A percentile compares a stretch with the other conserved stretches of the same genome.
Evolutionary conservation across 2,888 invertebrate species (phyloP).

Genomic region (Perdita meconis): DNA sequence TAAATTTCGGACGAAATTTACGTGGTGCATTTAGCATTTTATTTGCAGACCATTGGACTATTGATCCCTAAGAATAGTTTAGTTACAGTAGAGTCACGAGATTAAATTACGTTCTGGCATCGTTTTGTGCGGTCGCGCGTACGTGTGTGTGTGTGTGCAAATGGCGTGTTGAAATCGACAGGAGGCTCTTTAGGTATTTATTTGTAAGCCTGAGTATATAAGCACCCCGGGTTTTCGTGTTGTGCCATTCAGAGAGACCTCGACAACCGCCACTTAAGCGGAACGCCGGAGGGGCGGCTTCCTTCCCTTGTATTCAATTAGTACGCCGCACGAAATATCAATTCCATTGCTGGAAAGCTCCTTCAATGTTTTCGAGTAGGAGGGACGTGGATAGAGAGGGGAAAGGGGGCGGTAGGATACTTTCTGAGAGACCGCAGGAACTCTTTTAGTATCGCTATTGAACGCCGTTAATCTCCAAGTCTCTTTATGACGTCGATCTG

Average conservation of each 20-base stretch:
- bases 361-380: slow-evolving; percentile 59
- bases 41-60: not conserved
- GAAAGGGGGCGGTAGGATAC: slow-evolving; percentile 49
- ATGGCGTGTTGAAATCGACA: slow-evolving; percentile 62
- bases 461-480: slow-evolving; percentile 47
- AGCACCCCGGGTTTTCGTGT: slow-evolving; percentile 58
- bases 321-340: slow-evolving; percentile 69
- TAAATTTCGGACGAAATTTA: no score
- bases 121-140: not conserved
- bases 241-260: slow-evolving; percentile 63
- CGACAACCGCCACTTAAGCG: slow-evolving; percentile 69
- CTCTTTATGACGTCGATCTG: slow-evolving; percentile 29
- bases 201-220: slow-evolving; percentile 62
- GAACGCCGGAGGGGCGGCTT: slow-evolving; percentile 62
- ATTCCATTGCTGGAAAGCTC: slow-evolving; percentile 61
- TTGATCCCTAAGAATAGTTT: not conserved
- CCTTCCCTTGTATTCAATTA: slow-evolving; percentile 70
- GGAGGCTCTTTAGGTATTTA: slow-evolving; percentile 65
- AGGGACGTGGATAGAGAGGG: slow-evolving; percentile 15
- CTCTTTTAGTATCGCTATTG: slow-evolving; percentile 21
- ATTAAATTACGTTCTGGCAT: not conserved
- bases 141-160: slow-evolving; percentile 27
- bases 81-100: not conserved
- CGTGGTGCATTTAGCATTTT: no score
- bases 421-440: slow-evolving; percentile 40